Conservation (phyloP, 1,140 invertebrate genomes). For the Bombus waltoni region DNA sequence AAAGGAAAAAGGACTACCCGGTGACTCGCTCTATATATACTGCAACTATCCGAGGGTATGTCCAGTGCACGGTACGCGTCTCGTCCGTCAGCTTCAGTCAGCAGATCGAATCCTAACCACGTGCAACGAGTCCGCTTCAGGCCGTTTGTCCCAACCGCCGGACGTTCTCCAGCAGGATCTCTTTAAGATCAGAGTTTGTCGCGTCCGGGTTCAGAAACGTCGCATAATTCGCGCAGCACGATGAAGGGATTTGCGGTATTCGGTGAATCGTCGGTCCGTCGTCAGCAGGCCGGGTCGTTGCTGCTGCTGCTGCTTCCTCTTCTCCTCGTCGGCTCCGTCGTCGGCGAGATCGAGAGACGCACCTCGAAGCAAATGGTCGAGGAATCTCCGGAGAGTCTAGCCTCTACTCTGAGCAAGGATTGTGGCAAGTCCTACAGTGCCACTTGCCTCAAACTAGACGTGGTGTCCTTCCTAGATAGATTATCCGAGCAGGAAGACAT, state of each 20-base stretch:
- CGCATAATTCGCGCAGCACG: background rate
- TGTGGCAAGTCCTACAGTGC: conserved; percentile 88
- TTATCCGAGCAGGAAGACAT: conserved; percentile 86
- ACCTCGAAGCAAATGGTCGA: conserved; percentile 73
- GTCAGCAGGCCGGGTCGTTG: background rate
- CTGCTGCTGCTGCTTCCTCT: conserved; percentile 11
- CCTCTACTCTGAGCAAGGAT: conserved; percentile 82
- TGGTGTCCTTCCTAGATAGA: conserved; percentile 90
- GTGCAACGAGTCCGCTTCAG: conserved; percentile 16
- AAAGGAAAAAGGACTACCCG: conserved; percentile 78
- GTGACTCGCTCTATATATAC: conserved; percentile 81
- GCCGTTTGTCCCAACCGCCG: background rate
- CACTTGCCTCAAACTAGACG: conserved; percentile 90
- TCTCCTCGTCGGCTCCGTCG: conserved; percentile 52
- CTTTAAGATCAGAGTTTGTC: background rate
- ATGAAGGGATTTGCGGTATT: conserved; percentile 48
- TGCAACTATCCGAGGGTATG: conserved; percentile 75
- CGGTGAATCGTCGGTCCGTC: conserved; percentile 15
- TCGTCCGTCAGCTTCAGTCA: conserved; percentile 63
- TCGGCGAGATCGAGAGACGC: conserved; percentile 76
- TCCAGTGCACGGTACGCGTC: conserved; percentile 79
- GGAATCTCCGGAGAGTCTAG: conserved; percentile 67
- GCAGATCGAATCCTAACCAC: conserved; percentile 27
- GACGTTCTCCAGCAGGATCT: conserved; percentile 12
- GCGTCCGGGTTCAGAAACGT: background rate